Conservation (phyloP, 2,888 invertebrate species). For the Leptinotarsa tumamoca region DNA sequence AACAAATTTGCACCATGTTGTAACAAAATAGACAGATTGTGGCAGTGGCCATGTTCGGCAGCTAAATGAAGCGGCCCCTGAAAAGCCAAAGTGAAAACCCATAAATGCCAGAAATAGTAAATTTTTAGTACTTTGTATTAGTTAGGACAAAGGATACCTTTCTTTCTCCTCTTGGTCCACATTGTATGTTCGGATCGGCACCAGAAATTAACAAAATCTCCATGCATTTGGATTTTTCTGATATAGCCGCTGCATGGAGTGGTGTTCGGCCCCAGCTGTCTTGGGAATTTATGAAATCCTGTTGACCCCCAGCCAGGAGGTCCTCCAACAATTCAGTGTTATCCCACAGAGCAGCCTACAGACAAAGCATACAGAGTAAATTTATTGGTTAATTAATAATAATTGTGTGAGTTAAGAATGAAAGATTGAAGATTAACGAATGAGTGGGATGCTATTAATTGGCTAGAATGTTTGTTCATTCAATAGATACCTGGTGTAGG, state of each 20-base stretch:
- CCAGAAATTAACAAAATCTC: slow-evolving; percentile 78
- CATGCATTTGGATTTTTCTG: slow-evolving; percentile 82
- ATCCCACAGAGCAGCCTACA: slow-evolving; percentile 87
- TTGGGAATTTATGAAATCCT: slow-evolving; percentile 74
- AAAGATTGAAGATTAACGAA: background rate
- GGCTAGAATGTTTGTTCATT: background rate
- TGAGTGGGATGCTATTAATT: background rate
- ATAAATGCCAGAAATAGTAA: too few relatives aligned
- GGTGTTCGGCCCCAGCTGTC: slow-evolving; percentile 83
- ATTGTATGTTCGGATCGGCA: slow-evolving; percentile 77
- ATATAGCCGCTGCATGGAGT: slow-evolving; percentile 85
- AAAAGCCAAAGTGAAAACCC: slow-evolving; percentile 43
- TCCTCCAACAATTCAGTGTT: slow-evolving; percentile 88
- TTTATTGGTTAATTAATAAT: background rate
- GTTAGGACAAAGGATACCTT: slow-evolving; percentile 66
- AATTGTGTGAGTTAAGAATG: background rate
- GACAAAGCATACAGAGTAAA: background rate
- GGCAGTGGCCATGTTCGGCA: slow-evolving; percentile 82
- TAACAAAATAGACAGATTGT: slow-evolving; percentile 77
- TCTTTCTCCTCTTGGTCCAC: slow-evolving; percentile 76
- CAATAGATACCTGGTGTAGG: slow-evolving; percentile 75
- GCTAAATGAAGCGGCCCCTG: slow-evolving; percentile 86
- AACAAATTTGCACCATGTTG: slow-evolving; percentile 76
- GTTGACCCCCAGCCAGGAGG: slow-evolving; percentile 78
- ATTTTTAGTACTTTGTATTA: too few relatives aligned